Evolutionary conservation across 2,797 vertebrate species (phyloP).

Genomic region (Glyptemys insculpta): DNA sequence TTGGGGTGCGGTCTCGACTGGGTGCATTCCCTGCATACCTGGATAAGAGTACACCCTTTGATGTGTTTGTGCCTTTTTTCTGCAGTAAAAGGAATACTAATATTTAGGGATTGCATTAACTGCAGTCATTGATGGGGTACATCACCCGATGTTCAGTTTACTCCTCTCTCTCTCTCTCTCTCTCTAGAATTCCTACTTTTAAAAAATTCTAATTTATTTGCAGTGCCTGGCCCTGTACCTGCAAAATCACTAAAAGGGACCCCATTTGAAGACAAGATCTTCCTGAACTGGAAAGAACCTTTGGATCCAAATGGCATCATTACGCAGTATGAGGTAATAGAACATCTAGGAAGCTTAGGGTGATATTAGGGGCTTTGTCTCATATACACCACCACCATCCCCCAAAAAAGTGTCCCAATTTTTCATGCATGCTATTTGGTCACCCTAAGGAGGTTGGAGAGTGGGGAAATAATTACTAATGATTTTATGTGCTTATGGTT

Average conservation of each 20-base stretch:
- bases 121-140: slow-evolving; percentile 34
- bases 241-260: slow-evolving; percentile 93
- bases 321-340: slow-evolving; percentile 90
- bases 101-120: not conserved
- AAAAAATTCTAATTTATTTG: slow-evolving; percentile 56
- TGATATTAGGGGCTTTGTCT: not conserved
- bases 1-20: slow-evolving; percentile 42
- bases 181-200: slow-evolving; percentile 23
- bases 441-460: not conserved
- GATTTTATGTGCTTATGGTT: not conserved
- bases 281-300: slow-evolving; percentile 97
- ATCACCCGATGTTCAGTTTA: not conserved
- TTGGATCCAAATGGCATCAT: slow-evolving; percentile 96
- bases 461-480: not conserved
- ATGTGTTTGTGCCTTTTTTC: slow-evolving; percentile 31
- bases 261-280: slow-evolving; percentile 96
- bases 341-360: not conserved
- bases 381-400: not conserved
- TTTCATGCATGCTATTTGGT: not conserved
- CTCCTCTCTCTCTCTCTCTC: not conserved
- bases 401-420: not conserved
- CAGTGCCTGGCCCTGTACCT: slow-evolving; percentile 95
- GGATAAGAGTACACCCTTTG: slow-evolving; percentile 65
- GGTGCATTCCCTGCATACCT: slow-evolving; percentile 28
- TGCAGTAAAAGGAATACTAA: slow-evolving; percentile 38